Conservation (phyloP, 2,797 vertebrate species). For the Botia almorhae region DNA sequence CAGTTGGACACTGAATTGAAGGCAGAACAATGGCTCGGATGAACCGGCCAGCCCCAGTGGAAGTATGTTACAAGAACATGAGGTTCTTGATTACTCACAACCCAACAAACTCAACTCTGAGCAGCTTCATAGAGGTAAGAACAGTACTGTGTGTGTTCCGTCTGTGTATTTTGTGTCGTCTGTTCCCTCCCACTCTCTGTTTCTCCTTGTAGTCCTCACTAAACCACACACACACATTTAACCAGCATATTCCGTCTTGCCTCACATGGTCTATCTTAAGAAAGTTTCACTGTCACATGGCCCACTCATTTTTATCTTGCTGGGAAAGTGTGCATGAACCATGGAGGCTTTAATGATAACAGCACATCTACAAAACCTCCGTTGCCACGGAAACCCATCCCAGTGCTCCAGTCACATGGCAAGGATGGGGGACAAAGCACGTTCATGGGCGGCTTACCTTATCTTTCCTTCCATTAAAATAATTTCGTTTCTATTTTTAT, state of each 20-base stretch:
- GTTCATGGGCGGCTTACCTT: slow-evolving; percentile 32
- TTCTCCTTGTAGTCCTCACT: background rate
- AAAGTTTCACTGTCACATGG: slow-evolving; percentile 29
- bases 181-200: background rate
- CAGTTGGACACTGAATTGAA: background rate
- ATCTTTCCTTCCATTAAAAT: slow-evolving; percentile 22
- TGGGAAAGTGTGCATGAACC: slow-evolving; percentile 42
- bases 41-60: slow-evolving; percentile 90
- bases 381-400: slow-evolving; percentile 53
- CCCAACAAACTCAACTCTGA: slow-evolving; percentile 88
- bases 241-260: slow-evolving; percentile 4
- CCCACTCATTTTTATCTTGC: slow-evolving; percentile 50
- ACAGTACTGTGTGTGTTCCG: background rate
- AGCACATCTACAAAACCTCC: slow-evolving; percentile 50
- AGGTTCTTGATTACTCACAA: slow-evolving; percentile 91
- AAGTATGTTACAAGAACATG: slow-evolving; percentile 92
- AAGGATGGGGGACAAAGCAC: slow-evolving; percentile 22
- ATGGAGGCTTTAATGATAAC: slow-evolving; percentile 34
- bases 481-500: slow-evolving; percentile 9
- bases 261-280: slow-evolving; percentile 46
- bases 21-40: slow-evolving; percentile 84
- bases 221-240: background rate
- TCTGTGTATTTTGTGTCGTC: background rate
- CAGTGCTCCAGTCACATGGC: slow-evolving; percentile 46
- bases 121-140: slow-evolving; percentile 89